Base-by-base conservation (phyloP, 2,797 vertebrate genomes). In the Sebastes iracundus region DNA sequence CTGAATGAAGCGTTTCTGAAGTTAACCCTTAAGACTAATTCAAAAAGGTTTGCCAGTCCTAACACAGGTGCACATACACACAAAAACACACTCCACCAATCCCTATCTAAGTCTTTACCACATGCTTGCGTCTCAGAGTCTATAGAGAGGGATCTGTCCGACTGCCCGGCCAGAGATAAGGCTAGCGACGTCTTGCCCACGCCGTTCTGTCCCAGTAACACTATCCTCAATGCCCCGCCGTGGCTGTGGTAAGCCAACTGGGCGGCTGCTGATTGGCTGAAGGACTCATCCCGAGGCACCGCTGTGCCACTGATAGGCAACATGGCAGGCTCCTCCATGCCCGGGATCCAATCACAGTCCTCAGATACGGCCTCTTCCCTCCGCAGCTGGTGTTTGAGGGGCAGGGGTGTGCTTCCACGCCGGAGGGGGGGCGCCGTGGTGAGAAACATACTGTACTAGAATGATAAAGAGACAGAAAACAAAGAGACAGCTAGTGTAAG, bases 141-240 rank as follows among this genome's bases (percentile, higher is more conserved):
- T 95, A 88, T 92, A 78, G 94, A 96, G 79, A 95, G 92, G 27
- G 92, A 96, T 94, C 93, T 93, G 96, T 95, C 96, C 66, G 94
- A 96, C 92, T 94, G 96, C 78, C 85, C 97, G 0, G 95, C 96
- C 22, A 98, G 96, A 67, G 96, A 96, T 80, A 97, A 93, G 56
- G 97, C 97, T 77, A 98, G 94, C 0, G 96, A 96, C 0, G 96
- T 97, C 90, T 98, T 98, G 77, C 97, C 97, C 85, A 98, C 97
- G 4, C 97, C 97, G 4, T 94, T 96, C 93, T 98, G 97, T 49
- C 97, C 97, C 79, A 98, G 88, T 30, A 98, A 93, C 78, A 97
- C 95, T 61, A 96, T 95, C 82, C 94, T 94, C 74, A 96, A 77
- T 1, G 94, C 95, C 12, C 96, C 94, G 20, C 86, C 94, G 8